Base-by-base conservation (phyloP, 2,113 vertebrate genomes). In the Poicephalus gulielmi region DNA sequence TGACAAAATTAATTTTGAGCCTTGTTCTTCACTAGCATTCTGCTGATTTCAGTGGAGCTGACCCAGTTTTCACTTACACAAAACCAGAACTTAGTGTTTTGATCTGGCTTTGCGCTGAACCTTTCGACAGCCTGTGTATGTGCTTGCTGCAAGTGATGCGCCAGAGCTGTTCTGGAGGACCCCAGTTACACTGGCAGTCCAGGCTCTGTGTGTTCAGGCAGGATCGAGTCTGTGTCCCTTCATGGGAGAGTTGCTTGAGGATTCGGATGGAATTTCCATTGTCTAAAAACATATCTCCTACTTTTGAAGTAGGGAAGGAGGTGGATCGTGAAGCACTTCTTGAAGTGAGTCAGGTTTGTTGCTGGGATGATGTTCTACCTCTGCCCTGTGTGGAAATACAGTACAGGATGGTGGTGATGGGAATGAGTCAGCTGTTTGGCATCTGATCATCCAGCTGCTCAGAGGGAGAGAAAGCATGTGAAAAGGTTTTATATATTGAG, bases 81-180 rank as follows among this genome's bases (percentile, higher is more conserved):
- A 39, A 73, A 4, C 3, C 49, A 63, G 28, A 73, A 33, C 2
- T 27, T 9, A 3, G 14, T 33, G 70, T 41, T 69, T 70, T 22
- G 13, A 6, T 10, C 18, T 35, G 59, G 69, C 50, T 83, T 64
- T 82, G 43, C 30, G 70, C 39, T 63, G 57, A 44, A 23, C 37
- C 28, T 60, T 68, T 57, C 37, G 6, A 35, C 0, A 20, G 11
- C 41, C 5, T 22, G 39, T 24, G 13, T 11, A 41, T 2, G 5
- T 55, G 68, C 39, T 70, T 57, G 55, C 66, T 78, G 64, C 0
- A 2, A 52, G 31, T 0, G 33, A 18, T 86, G 66, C 43, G 11
- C 8, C 1, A 1, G 59, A 55, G 30, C 52, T 0, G 0, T 24
- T 52, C 71, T 83, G 44, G 9, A 16, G 30, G 15, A 43, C 62